Percentiles rank a stretch among this genome's conserved stretches.
phyloP scores from a whole-genome alignment of 2,113 vertebrate genomes.

The Bagarius yarrelli region DNA sequence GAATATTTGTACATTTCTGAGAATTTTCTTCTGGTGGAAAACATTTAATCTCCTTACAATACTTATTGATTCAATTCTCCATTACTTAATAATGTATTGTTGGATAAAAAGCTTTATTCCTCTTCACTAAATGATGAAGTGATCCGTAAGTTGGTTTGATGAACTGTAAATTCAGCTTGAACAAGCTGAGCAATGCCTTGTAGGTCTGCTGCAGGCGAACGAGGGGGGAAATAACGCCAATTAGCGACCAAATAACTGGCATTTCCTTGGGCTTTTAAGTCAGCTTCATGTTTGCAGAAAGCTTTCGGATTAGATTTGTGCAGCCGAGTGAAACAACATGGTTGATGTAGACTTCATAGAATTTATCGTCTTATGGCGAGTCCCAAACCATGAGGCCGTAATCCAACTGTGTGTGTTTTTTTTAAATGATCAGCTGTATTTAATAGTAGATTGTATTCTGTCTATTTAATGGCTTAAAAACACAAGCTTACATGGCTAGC shows the following conservation, averaged over 20 bases:
- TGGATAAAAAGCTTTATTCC: background rate
- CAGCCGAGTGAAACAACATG: background rate
- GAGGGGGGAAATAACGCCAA: background rate
- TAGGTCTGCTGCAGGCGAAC: background rate
- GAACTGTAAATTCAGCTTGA: conserved; percentile 19
- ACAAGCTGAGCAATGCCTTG: background rate
- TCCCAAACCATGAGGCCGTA: background rate
- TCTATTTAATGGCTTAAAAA: background rate
- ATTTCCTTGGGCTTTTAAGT: background rate
- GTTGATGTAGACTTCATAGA: background rate
- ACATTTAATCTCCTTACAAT: too few species aligned
- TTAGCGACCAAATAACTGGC: background rate
- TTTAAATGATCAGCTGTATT: background rate
- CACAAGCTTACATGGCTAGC: background rate
- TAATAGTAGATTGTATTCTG: background rate
- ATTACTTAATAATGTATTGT: background rate
- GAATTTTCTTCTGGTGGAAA: too few species aligned
- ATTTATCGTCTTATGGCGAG: background rate
- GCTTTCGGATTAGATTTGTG: background rate
- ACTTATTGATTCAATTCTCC: background rate
- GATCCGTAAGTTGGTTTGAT: background rate
- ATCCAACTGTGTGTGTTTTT: background rate
- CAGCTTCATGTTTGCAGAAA: background rate
- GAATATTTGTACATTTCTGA: too few species aligned
- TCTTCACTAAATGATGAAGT: background rate